Percentiles rank a stretch among this genome's conserved stretches.
phyloP scores from a whole-genome alignment of 2,888 invertebrate species.

The Microdon myrmicae region DNA sequence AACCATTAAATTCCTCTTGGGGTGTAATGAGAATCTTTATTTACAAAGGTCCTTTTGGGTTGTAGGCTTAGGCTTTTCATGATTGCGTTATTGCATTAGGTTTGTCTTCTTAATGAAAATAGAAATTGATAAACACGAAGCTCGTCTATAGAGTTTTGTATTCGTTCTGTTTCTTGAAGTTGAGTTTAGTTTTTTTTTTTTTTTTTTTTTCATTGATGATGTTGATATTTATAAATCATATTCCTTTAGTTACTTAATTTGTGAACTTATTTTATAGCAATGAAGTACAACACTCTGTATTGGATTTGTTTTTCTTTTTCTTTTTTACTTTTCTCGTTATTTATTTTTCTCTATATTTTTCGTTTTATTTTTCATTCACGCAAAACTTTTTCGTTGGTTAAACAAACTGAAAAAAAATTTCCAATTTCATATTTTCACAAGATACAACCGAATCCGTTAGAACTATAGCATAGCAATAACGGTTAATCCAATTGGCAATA shows the following conservation, averaged over 20 bases:
- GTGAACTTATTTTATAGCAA: slow-evolving; percentile 41
- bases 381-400: slow-evolving; percentile 4
- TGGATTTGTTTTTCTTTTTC: slow-evolving; percentile 17
- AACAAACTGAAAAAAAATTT: slow-evolving; percentile 6
- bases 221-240: slow-evolving; percentile 23
- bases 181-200: slow-evolving; percentile 58
- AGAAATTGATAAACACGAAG: slow-evolving; percentile 44
- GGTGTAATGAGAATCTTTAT: slow-evolving; percentile 41
- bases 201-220: slow-evolving; percentile 26
- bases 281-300: slow-evolving; percentile 53
- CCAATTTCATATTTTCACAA: slow-evolving; percentile 9
- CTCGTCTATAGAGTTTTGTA: slow-evolving; percentile 46
- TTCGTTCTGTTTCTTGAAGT: slow-evolving; percentile 35
- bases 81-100: slow-evolving; percentile 4
- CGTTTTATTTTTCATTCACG: slow-evolving; percentile 49
- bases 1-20: slow-evolving; percentile 16
- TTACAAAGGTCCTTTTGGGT: slow-evolving; percentile 52
- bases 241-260: slow-evolving; percentile 40
- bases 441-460: too few species aligned
- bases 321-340: slow-evolving; percentile 5
- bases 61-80: slow-evolving; percentile 27
- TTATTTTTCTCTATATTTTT: slow-evolving; percentile 23
- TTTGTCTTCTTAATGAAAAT: slow-evolving; percentile 8
- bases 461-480: too few species aligned
- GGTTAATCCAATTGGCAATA: too few species aligned